Base-by-base conservation (phyloP, 2,797 vertebrate species). In the Erethizon dorsatum region DNA sequence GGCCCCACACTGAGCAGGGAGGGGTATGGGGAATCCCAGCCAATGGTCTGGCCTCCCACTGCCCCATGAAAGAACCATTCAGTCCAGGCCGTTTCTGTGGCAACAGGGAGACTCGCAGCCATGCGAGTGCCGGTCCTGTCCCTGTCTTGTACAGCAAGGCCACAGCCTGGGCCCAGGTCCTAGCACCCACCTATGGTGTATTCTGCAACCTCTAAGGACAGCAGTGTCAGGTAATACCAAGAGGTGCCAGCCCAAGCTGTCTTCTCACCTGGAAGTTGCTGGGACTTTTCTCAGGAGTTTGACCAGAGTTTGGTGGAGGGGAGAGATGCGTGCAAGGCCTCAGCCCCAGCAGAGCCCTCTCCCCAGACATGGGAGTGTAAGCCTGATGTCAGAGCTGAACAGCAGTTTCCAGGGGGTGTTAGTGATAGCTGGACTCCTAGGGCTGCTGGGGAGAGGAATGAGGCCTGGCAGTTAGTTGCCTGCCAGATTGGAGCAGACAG, bases 31-130 rank as follows among this genome's bases (percentile, higher is more conserved):
- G 85, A 56, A 93, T 94, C 65, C 71, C 95, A 96, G 97, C 97
- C 98, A 98, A 98, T 97, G 41, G 6, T 96, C 95, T 94, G 5
- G 90, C 95, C 95, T 97, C 94, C 97, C 96, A 85, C 95, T 97
- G 97, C 95, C 98, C 98, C 98, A 97, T 98, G 98, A 98, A 98
- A 98, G 98, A 95, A 97, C 97, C 98, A 97, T 90, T 97, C 98
- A 98, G 98, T 98, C 94, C 96, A 90, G 98, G 96, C 98, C 52
- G 98, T 99, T 98, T 98, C 98, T 98, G 0, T 97, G 98, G 98
- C 98, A 98, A 99, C 98, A 7, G 93, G 92, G 97, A 94, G 98
- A 98, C 98, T 98, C 98, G 52, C 0, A 86, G 96, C 98, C 98
- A 97, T 95, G 97, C 59, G 97, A 98, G 98, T 77, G 26, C 50